phyloP scores from a whole-genome alignment of 2,113 vertebrate species.

The Rhinolophus sinicus region DNA sequence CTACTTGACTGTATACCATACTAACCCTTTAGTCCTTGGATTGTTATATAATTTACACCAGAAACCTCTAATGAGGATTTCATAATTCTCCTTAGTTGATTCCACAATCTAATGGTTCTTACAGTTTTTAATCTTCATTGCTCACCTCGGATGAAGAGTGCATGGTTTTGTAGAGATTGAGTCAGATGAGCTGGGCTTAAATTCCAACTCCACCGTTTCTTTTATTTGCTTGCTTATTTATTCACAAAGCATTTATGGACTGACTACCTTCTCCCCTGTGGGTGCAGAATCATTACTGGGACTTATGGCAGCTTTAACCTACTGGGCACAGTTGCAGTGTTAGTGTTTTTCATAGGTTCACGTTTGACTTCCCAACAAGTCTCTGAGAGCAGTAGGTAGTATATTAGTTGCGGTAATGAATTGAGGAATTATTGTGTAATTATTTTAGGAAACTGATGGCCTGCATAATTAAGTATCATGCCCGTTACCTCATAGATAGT shows the following conservation, averaged over 20 bases:
- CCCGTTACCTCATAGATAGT: not conserved
- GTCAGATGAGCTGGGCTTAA: not conserved
- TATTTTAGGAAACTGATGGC: conserved; percentile 22
- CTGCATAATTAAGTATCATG: not conserved
- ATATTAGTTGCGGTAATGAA: not conserved
- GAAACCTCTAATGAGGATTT: conserved; percentile 33
- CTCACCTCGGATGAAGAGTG: not conserved
- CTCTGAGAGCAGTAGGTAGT: not conserved
- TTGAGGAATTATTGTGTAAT: conserved; percentile 31
- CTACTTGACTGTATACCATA: not conserved
- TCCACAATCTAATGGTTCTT: not conserved
- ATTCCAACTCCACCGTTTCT: not conserved
- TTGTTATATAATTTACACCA: conserved; percentile 41
- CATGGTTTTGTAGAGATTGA: conserved; percentile 6
- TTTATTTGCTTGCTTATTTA: not conserved
- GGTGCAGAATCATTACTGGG: not conserved
- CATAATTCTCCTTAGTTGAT: conserved; percentile 24
- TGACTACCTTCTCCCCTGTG: not conserved
- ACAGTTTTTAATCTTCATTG: not conserved
- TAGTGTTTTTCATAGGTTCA: conserved; percentile 30
- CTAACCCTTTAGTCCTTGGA: not conserved
- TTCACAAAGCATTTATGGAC: conserved; percentile 9
- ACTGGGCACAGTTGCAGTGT: not conserved
- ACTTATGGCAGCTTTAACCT: conserved; percentile 35
- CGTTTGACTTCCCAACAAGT: conserved; percentile 36